Conservation (phyloP, 2,888 invertebrate species). For the Andrena dorsata region DNA sequence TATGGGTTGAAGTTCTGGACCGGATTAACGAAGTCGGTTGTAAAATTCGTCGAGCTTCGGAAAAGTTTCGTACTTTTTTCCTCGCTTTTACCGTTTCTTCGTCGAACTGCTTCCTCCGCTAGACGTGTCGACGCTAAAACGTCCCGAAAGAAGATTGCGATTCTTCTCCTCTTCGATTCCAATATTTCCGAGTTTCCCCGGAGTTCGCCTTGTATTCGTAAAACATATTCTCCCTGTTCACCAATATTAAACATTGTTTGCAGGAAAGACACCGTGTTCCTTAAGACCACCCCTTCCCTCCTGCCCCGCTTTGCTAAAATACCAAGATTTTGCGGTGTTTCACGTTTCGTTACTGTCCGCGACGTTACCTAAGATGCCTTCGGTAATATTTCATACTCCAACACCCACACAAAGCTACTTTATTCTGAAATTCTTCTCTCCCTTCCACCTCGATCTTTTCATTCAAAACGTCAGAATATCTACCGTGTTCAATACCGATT, state of each 20-base stretch:
- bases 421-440: too few relatives aligned
- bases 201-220: slow-evolving; percentile 16
- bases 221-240: slow-evolving; percentile 3
- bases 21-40: slow-evolving; percentile 55
- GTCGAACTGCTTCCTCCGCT: slow-evolving; percentile 1
- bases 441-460: too few relatives aligned
- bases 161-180: slow-evolving; percentile 29
- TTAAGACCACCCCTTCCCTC: slow-evolving; percentile 3
- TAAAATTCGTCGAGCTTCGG: slow-evolving; percentile 40
- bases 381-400: neutral
- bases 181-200: slow-evolving; percentile 30
- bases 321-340: neutral
- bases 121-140: slow-evolving; percentile 25
- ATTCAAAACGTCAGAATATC: too few relatives aligned
- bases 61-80: slow-evolving; percentile 31
- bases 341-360: neutral
- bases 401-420: neutral
- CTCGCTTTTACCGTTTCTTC: slow-evolving; percentile 6
- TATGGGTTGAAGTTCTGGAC: slow-evolving; percentile 23
- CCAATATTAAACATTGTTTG: slow-evolving; percentile 22
- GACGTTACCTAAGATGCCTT: neutral
- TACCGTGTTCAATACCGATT: too few relatives aligned
- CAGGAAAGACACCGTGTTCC: slow-evolving; percentile 10
- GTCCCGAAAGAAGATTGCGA: slow-evolving; percentile 41
- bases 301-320: neutral